Evolutionary conservation across 2,888 invertebrate genomes (phyloP), one percentile per base, ranked within the genome.

Genomic region (Scotopteryx bipunctaria): DNA sequence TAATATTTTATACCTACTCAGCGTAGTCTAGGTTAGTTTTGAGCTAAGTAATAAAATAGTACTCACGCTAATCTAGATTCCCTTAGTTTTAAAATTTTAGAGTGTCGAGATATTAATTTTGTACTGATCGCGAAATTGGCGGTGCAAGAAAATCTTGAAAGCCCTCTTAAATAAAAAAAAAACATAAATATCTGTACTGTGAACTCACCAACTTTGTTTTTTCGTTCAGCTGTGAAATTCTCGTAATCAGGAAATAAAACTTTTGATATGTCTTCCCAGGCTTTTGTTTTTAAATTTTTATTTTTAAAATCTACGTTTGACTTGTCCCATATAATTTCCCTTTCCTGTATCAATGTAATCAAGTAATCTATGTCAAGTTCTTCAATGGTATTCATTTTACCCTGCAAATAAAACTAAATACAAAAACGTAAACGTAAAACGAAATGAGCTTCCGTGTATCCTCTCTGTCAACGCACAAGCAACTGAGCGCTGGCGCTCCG

Each of bases 11-110:
- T 48, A 48, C 41, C 48, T 48, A 48, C 44, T 44, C 44, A 43
- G 43, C 32, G 49, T 49, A 48, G 47, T 48, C 41, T 48, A 48
- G 48, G 48, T 48, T 48, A 48, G 48, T 49, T 50, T 50, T 50
- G 49, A 50, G 49, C 49, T 50, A 50, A 43, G 49, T 50, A 50
- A 50, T 50, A 43, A 50, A 50, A 50, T 50, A 50, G 53, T 53
- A 53, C 53, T 53, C 53, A 53, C 53, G 53, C 53, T 48, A 53
- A 53, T 48, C 48, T 53, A 53, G 38, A 48, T 53, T 53, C 53
- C 48, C 53, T 48, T 33, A 53, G 53, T 53, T 52, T 52, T 52
- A 52, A 52, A 52, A 47, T 52, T 52, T 47, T 41, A 52, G 52
- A 46, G 52, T 51, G 52, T 47, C 52, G 52, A 52, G 52, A 52